phyloP scores from a whole-genome alignment of 2,797 vertebrate genomes.

The Mionectes olivaceus region DNA sequence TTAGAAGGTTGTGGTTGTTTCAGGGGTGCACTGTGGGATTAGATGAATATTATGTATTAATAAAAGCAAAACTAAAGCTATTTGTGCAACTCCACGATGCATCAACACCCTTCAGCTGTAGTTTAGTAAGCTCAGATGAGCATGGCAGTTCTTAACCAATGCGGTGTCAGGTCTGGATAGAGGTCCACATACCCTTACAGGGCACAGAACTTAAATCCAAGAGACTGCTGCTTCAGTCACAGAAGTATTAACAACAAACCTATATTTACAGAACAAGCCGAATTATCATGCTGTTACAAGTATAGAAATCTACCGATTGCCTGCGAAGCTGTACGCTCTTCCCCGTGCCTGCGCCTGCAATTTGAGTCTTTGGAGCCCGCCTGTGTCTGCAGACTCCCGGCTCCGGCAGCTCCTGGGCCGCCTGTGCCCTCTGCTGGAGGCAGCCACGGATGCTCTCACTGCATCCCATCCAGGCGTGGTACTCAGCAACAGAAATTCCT shows the following conservation, averaged over 20 bases:
- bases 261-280: not conserved
- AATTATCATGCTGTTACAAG: rapidly evolving
- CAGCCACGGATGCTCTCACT: not conserved
- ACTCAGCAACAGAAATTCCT: not conserved
- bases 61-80: not conserved
- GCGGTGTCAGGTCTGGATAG: not conserved
- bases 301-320: rapidly evolving
- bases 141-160: not conserved
- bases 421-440: not conserved
- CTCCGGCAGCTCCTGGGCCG: too few relatives aligned
- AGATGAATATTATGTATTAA: not conserved
- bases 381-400: not conserved
- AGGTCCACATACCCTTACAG: not conserved
- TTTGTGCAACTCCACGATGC: not conserved
- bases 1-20: not conserved
- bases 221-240: not conserved
- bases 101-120: not conserved
- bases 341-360: not conserved
- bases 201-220: not conserved
- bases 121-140: not conserved
- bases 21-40: rapidly evolving
- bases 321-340: too few relatives aligned
- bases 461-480: not conserved
- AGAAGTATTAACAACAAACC: not conserved
- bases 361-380: too few relatives aligned